Conservation (phyloP, 2,888 invertebrate genomes). For the Dermolepida albohirtum region DNA sequence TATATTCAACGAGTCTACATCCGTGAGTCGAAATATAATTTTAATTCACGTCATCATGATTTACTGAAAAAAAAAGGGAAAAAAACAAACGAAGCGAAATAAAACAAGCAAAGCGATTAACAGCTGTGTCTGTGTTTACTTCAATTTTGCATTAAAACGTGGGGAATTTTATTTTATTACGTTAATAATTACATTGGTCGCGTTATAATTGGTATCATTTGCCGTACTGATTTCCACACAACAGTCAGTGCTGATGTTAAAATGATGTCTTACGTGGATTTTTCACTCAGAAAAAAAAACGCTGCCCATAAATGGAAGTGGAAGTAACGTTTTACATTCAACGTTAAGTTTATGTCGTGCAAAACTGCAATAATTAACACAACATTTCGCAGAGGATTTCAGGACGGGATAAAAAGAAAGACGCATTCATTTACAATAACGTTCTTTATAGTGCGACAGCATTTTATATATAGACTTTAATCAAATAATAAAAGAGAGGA, state of each 20-base stretch:
- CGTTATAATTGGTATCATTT: conserved; percentile 33
- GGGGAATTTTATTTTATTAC: conserved; percentile 29
- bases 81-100: no score
- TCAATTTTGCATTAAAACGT: conserved; percentile 24
- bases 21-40: no score
- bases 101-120: no score
- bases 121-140: no score
- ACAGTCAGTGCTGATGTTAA: conserved; percentile 16
- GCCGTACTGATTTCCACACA: conserved; percentile 33
- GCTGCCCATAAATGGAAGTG: conserved; percentile 8
- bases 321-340: conserved; percentile 4
- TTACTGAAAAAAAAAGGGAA: no score
- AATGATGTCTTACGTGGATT: conserved; percentile 4
- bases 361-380: conserved; percentile 27
- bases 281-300: not conserved
- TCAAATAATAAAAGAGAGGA: conserved; percentile 12
- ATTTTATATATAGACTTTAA: conserved; percentile 21
- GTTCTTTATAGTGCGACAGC: not conserved
- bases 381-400: conserved; percentile 18
- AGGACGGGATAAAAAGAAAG: not conserved
- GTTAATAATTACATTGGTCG: conserved; percentile 31
- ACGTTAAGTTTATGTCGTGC: conserved; percentile 13
- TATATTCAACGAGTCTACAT: no score
- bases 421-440: conserved; percentile 5
- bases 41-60: no score